These are phyloP conservation scores for Podarcis lilfordi DNA, from an alignment of 2,797 vertebrate species.

Conservation along the genomic window DNA sequence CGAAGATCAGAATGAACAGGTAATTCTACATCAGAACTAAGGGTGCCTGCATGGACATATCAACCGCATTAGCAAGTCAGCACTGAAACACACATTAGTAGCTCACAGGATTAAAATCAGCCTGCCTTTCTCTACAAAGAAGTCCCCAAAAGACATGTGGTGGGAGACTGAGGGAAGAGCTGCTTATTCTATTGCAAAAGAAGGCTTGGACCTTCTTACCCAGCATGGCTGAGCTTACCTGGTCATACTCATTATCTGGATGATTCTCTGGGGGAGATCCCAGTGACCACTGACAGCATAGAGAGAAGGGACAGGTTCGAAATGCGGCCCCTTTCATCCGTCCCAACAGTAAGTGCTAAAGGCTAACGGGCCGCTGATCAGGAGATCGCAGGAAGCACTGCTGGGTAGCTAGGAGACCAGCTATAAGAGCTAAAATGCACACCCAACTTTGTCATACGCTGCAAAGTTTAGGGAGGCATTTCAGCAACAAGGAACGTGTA, in stretches of 20 bases:
- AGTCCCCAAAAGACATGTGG: background rate
- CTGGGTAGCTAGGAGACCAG: too few species aligned
- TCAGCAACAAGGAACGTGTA: background rate
- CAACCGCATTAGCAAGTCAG: background rate
- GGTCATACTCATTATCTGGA: background rate
- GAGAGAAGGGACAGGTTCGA: background rate
- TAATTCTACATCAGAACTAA: background rate
- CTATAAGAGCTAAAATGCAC: background rate
- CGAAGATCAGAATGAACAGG: background rate
- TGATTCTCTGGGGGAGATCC: slow-evolving; percentile 9
- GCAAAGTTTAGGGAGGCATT: background rate
- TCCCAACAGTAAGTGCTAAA: background rate
- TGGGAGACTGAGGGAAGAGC: background rate
- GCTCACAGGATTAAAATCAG: background rate
- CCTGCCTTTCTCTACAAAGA: background rate
- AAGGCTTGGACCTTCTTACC: background rate
- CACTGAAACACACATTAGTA: background rate
- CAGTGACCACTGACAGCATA: background rate
- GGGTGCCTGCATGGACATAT: background rate
- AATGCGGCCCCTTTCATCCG: background rate
- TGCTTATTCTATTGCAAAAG: background rate
- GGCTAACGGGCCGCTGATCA: background rate
- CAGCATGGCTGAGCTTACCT: background rate
- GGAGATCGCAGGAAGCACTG: background rate
- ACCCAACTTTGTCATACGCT: background rate